These are phyloP conservation scores for Ctenomys sociabilis DNA, from an alignment of 2,113 vertebrate species.

Conservation along the genomic window DNA sequence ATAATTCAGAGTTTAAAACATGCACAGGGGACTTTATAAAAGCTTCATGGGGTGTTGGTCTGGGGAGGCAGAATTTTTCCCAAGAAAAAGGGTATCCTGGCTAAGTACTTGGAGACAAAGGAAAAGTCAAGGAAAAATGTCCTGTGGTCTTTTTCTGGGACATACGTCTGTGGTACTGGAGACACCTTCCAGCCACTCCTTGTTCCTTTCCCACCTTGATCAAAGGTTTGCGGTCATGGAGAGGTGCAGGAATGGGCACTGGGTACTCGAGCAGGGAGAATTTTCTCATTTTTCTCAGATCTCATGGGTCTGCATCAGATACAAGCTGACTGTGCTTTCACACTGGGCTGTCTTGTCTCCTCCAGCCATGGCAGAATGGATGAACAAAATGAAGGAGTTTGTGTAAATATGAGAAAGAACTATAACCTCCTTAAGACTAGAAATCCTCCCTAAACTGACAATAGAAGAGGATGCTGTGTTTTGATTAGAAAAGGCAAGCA, in stretches of 20 bases:
- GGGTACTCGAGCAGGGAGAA: background rate
- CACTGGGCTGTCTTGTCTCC: background rate
- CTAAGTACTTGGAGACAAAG: background rate
- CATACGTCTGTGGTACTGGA: background rate
- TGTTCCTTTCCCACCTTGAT: background rate
- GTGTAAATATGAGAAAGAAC: background rate
- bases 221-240: background rate
- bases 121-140: background rate
- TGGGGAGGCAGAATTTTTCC: background rate
- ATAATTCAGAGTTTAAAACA: slow-evolving; percentile 27
- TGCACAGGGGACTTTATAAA: slow-evolving; percentile 17
- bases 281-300: background rate
- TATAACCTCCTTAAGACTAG: background rate
- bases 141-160: background rate
- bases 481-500: background rate
- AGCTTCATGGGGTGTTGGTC: background rate
- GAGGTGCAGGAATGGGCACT: background rate
- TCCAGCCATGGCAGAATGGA: background rate
- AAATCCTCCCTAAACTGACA: background rate
- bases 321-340: background rate
- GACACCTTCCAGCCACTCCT: background rate
- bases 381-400: background rate
- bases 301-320: background rate
- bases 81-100: background rate
- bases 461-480: background rate